Evolutionary conservation across 1,140 invertebrate genomes (phyloP).

Genomic region (Atta colombica): DNA sequence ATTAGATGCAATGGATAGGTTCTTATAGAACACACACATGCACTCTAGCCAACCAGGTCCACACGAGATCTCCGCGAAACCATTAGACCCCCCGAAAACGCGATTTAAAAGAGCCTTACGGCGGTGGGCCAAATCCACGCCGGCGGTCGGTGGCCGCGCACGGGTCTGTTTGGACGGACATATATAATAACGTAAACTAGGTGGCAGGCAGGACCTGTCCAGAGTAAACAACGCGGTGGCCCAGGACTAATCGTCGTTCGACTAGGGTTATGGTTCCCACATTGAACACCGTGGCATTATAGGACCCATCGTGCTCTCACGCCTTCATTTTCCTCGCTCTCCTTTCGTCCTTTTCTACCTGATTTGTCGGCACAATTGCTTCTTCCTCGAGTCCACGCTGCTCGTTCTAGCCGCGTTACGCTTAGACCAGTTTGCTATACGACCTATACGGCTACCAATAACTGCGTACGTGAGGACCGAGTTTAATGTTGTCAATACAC

Average conservation of each 20-base stretch:
- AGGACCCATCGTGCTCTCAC: constrained; percentile 73
- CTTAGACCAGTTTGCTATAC: constrained; percentile 70
- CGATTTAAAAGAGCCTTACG: constrained; percentile 65
- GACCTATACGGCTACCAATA: constrained; percentile 58
- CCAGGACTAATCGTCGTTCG: constrained; percentile 77
- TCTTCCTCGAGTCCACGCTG: constrained; percentile 14
- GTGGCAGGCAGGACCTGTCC: constrained; percentile 76
- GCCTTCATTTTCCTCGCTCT: constrained; percentile 63
- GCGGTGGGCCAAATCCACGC: constrained; percentile 72
- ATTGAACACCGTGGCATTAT: constrained; percentile 76
- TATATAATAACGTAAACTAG: constrained; percentile 79
- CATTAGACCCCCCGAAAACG: constrained; percentile 45
- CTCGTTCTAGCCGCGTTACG: constrained; percentile 15
- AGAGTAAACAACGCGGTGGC: constrained; percentile 78
- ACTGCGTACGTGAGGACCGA: constrained; percentile 67
- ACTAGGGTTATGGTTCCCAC: constrained; percentile 77
- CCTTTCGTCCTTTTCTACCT: constrained; percentile 54
- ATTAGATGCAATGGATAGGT: not conserved
- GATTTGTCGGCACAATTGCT: constrained; percentile 18
- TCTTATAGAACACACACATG: not conserved
- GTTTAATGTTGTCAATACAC: constrained; percentile 75
- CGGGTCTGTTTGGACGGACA: constrained; percentile 66
- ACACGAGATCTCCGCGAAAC: constrained; percentile 49
- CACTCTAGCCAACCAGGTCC: not conserved
- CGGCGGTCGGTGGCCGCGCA: constrained; percentile 70